Evolutionary conservation across 2,113 vertebrate genomes (phyloP).

Genomic region (Puma concolor): DNA sequence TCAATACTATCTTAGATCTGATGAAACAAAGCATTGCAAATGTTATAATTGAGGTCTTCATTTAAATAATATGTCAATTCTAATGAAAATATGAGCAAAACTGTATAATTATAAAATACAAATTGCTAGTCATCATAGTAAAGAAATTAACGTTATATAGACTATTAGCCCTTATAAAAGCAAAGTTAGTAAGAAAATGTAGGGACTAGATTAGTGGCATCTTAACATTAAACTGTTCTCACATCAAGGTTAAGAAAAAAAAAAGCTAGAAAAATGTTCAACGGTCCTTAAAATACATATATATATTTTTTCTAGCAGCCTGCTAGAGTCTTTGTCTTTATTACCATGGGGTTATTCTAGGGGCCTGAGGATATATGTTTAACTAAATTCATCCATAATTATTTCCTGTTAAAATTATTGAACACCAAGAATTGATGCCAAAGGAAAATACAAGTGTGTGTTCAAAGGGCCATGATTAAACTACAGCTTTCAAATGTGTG

Average conservation of each 20-base stretch:
- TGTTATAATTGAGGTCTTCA: background rate
- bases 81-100: background rate
- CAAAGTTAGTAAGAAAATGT: background rate
- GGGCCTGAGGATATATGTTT: conserved; percentile 25
- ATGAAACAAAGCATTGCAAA: background rate
- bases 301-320: conserved; percentile 23
- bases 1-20: background rate
- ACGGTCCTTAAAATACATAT: background rate
- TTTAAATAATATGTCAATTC: background rate
- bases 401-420: conserved; percentile 71
- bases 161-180: background rate
- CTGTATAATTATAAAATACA: background rate
- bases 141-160: background rate
- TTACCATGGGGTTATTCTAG: conserved; percentile 58
- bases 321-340: conserved; percentile 19
- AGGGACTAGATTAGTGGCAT: background rate
- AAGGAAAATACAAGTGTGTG: conserved; percentile 70
- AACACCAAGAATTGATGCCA: conserved; percentile 62
- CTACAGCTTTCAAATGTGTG: conserved; percentile 57
- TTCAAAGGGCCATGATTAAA: conserved; percentile 67
- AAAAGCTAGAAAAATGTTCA: conserved; percentile 24
- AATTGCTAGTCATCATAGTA: background rate
- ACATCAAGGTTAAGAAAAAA: background rate
- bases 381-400: conserved; percentile 67
- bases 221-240: background rate